Evolutionary conservation across 2,797 vertebrate species (phyloP).

Genomic region (Eupleurogrammus muticus): DNA sequence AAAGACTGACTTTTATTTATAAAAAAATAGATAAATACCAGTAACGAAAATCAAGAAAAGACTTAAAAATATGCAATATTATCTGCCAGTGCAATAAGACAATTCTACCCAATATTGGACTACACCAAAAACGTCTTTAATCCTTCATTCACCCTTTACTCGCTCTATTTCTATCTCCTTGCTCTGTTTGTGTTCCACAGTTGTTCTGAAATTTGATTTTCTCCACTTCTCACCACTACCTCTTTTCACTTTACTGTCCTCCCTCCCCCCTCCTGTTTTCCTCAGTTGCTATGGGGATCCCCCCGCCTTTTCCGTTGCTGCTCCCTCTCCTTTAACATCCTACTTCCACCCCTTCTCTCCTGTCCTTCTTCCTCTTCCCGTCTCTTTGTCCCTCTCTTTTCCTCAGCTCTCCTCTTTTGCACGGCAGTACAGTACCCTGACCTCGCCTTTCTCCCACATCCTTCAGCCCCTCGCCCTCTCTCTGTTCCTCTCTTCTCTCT

Average conservation of each 20-base stretch:
- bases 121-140: too few species aligned
- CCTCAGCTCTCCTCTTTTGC: slow-evolving; percentile 60
- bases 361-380: neutral
- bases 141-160: too few species aligned
- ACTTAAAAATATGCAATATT: too few species aligned
- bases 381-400: neutral
- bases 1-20: too few species aligned
- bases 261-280: neutral
- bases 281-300: neutral
- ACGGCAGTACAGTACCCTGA: slow-evolving; percentile 9
- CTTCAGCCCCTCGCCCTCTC: slow-evolving; percentile 14
- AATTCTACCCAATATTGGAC: too few species aligned
- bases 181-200: neutral
- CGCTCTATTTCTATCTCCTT: too few species aligned
- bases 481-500: slow-evolving; percentile 25
- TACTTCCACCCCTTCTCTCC: neutral
- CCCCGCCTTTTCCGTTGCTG: neutral
- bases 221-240: neutral
- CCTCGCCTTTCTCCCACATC: slow-evolving; percentile 6
- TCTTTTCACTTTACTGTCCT: neutral
- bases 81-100: too few species aligned
- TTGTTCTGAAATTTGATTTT: slow-evolving; percentile 11
- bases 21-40: too few species aligned
- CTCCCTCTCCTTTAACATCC: neutral
- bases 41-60: too few species aligned